Evolutionary conservation across 53 echinoderm and acorn worm genomes (phyloP).

Genomic region (Glandiceps talaboti): DNA sequence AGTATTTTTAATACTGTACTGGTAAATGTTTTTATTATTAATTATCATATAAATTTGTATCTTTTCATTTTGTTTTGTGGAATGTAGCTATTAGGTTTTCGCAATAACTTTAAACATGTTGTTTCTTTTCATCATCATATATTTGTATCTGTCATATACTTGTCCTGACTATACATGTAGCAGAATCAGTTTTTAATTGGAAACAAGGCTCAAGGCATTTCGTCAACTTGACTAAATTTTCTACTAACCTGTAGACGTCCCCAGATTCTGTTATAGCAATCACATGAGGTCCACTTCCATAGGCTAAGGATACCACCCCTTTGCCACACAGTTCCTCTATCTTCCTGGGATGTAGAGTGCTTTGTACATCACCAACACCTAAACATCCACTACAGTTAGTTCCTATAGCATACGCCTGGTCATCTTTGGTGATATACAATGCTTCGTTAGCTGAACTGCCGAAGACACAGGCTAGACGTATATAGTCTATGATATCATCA

Average conservation of each 20-base stretch:
- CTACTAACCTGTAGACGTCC: constrained; percentile 68
- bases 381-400: constrained; percentile 86
- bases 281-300: constrained; percentile 95
- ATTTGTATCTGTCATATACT: no score
- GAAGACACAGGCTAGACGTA: constrained; percentile 77
- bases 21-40: no score
- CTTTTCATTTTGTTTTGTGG: no score
- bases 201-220: no score
- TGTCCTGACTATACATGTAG: no score
- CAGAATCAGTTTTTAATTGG: no score
- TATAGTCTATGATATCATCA: constrained; percentile 32
- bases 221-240: no score
- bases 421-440: constrained; percentile 77
- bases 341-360: constrained; percentile 72
- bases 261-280: constrained; percentile 78
- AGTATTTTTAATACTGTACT: no score
- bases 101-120: no score
- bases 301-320: constrained; percentile 49
- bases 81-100: no score
- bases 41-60: no score
- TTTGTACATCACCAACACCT: constrained; percentile 79
- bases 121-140: no score
- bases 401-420: constrained; percentile 82
- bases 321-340: constrained; percentile 75
- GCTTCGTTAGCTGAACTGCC: constrained; percentile 92